A percentile compares a stretch with the other conserved stretches of the same genome.
Conservation (phyloP, 2,113 vertebrate species). For the Pica pica region DNA sequence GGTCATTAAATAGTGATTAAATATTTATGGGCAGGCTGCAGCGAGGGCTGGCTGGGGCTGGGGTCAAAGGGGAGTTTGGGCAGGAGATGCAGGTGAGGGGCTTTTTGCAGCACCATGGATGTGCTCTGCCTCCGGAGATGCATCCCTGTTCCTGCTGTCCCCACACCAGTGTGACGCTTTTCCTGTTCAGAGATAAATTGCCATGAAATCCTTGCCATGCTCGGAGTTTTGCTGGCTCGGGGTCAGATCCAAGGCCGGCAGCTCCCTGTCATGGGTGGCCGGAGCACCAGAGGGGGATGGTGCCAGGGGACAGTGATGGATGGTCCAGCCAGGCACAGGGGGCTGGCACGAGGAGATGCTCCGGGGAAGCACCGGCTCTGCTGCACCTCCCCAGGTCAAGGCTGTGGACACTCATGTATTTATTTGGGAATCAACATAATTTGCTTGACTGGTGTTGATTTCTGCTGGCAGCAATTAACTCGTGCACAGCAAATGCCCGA, state of each 20-base stretch:
- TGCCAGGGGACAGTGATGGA: neutral
- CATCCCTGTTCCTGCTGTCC: neutral
- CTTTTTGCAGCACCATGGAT: accelerated
- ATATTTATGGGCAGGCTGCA: neutral
- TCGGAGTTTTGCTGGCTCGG: neutral
- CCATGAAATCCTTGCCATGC: accelerated
- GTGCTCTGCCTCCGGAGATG: accelerated
- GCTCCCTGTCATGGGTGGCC: neutral
- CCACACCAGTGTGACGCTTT: accelerated
- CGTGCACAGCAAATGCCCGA: accelerated
- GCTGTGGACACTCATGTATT: neutral
- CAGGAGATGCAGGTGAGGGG: neutral
- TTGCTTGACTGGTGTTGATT: neutral
- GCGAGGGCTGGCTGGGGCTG: accelerated
- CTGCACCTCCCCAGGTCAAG: neutral
- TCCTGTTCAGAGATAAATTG: neutral
- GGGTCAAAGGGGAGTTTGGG: neutral
- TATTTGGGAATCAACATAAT: neutral
- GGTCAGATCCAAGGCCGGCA: neutral
- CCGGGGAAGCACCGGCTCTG: neutral
- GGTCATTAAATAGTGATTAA: neutral
- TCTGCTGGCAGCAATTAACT: neutral
- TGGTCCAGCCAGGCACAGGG: neutral
- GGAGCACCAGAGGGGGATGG: accelerated
- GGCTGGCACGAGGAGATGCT: neutral